Evolutionary conservation across 2,113 vertebrate genomes (phyloP).

Genomic region (Corapipo altera): DNA sequence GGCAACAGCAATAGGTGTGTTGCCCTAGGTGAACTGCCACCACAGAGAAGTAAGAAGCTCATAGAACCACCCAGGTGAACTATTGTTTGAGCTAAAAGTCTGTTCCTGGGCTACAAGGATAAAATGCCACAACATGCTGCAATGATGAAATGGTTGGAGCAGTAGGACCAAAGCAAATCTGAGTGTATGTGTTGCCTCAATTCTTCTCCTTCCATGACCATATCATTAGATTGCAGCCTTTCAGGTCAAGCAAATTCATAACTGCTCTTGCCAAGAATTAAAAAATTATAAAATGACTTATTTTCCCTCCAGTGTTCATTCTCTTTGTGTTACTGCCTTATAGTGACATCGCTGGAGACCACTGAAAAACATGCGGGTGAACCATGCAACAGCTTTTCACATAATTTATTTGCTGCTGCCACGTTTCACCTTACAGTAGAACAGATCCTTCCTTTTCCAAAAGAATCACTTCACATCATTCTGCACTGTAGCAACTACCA

Average conservation of each 20-base stretch:
- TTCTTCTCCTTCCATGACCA: neutral
- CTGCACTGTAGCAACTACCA: neutral
- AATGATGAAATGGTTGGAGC: neutral
- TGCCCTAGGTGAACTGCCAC: neutral
- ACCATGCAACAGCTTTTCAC: accelerated
- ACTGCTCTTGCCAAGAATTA: neutral
- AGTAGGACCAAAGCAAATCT: neutral
- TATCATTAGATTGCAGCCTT: neutral
- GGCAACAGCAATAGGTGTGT: neutral
- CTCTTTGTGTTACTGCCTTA: neutral
- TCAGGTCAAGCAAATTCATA: neutral
- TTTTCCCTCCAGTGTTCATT: neutral
- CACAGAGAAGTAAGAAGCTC: neutral
- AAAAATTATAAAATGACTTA: neutral
- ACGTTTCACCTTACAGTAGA: neutral
- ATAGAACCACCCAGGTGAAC: neutral
- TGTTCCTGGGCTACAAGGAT: neutral
- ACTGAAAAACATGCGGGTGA: neutral
- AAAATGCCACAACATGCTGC: neutral
- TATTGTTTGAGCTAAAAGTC: neutral
- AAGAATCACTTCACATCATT: neutral
- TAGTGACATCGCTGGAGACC: neutral
- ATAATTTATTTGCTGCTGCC: neutral
- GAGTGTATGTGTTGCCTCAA: neutral
- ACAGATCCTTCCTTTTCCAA: neutral